Evolutionary conservation across 1,140 invertebrate species (phyloP).

Genomic region (Atta cephalotes): DNA sequence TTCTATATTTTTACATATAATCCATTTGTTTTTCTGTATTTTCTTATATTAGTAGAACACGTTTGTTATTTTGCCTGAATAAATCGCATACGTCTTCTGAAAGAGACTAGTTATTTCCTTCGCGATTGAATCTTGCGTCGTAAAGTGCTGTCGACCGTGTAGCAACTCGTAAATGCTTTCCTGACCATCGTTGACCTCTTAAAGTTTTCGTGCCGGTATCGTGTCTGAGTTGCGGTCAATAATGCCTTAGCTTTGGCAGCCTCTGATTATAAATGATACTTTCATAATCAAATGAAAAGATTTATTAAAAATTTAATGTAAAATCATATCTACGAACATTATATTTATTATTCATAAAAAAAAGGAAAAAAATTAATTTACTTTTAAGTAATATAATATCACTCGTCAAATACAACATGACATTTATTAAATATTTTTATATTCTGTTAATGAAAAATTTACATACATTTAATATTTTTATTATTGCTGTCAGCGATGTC

Average conservation of each 20-base stretch:
- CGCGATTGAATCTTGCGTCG: conserved; percentile 47
- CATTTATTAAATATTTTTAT: conserved; percentile 9
- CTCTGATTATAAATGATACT: not conserved
- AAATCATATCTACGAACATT: not conserved
- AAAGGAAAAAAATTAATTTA: not conserved
- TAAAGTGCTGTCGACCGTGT: conserved; percentile 29
- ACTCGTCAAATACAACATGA: not conserved
- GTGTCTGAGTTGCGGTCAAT: conserved; percentile 28
- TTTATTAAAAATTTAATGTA: not conserved
- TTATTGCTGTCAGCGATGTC: not conserved
- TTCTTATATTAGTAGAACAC: not conserved
- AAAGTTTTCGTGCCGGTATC: conserved; percentile 34
- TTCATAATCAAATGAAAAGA: not conserved
- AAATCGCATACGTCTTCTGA: conserved; percentile 27
- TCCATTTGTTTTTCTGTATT: not conserved
- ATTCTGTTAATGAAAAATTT: not conserved
- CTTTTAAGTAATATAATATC: not conserved
- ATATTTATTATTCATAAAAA: no score
- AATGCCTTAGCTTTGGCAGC: not conserved
- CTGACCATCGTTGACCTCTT: conserved; percentile 35
- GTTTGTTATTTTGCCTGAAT: conserved; percentile 17
- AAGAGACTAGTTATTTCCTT: conserved; percentile 52
- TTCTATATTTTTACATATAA: not conserved
- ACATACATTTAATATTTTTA: not conserved
- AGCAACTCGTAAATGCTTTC: conserved; percentile 57